phyloP scores from a whole-genome alignment of 1,140 invertebrate genomes.

The Bactericera cockerelli region DNA sequence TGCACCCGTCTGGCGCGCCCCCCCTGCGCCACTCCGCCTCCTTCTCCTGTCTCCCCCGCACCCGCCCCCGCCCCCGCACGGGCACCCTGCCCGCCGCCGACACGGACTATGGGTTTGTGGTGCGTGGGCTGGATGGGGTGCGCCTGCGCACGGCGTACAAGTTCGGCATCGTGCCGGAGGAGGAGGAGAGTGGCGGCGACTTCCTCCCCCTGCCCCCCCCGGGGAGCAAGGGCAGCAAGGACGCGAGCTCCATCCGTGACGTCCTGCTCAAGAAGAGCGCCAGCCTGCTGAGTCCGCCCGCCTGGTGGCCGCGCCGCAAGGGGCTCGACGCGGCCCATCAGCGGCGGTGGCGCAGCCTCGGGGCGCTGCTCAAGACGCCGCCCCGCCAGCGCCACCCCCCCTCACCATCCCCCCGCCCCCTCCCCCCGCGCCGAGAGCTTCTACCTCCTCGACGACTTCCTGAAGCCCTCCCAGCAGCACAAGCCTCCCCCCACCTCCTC shows the following conservation, averaged over 20 bases:
- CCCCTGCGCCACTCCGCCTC: conserved; percentile 35
- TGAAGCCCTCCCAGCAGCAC: conserved; percentile 28
- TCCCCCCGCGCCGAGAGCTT: conserved; percentile 34
- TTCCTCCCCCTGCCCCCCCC: conserved; percentile 16
- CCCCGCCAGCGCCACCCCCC: conserved; percentile 10
- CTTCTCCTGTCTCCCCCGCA: conserved; percentile 34
- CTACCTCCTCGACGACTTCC: conserved; percentile 35
- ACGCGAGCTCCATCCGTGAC: conserved; percentile 23
- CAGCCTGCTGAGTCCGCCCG: conserved; percentile 31
- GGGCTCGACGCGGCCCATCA: conserved; percentile 28
- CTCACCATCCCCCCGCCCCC: conserved; percentile 14
- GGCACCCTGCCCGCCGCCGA: conserved; percentile 30
- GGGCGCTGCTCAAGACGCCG: conserved; percentile 32
- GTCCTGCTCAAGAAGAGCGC: conserved; percentile 31
- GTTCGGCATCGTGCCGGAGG: conserved; percentile 20
- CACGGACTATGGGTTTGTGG: conserved; percentile 25
- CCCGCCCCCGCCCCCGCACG: conserved; percentile 31
- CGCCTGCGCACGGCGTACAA: conserved; percentile 10
- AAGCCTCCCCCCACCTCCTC: conserved; percentile 13
- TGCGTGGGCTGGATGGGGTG: conserved; percentile 12
- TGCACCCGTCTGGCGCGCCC: conserved; percentile 11
- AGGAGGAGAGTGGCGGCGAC: conserved; percentile 19
- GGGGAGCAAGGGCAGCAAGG: background rate
- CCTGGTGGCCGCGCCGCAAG: conserved; percentile 22
- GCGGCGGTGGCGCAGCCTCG: conserved; percentile 34